These are phyloP conservation scores for Conus betulinus DNA, from an alignment of 1,140 invertebrate species.

Conservation along the genomic window DNA sequence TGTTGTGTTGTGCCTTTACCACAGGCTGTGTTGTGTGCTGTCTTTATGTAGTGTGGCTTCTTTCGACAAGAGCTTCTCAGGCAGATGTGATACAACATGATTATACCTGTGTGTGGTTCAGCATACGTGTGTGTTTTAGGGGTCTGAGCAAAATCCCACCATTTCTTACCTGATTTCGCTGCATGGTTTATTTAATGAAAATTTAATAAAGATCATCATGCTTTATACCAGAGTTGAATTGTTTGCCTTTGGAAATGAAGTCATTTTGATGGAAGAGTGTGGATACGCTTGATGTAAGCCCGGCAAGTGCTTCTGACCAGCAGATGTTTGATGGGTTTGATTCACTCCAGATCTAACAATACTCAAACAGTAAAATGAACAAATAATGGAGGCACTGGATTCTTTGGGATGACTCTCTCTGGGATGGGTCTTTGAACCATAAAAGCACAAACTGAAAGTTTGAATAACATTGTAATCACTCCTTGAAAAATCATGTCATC, in stretches of 20 bases:
- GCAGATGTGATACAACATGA: conserved; percentile 15
- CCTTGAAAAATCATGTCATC: too few relatives aligned
- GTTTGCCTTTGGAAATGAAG: neutral
- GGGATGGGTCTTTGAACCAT: too few relatives aligned
- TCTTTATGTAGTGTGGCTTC: conserved; percentile 10
- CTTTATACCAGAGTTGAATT: neutral
- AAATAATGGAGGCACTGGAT: too few relatives aligned
- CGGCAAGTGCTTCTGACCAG: too few relatives aligned
- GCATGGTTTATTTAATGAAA: conserved; percentile 2
- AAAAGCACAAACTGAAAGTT: too few relatives aligned
- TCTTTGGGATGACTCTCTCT: too few relatives aligned
- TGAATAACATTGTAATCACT: too few relatives aligned
- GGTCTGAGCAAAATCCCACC: conserved; percentile 21
- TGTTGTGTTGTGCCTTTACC: conserved; percentile 8
- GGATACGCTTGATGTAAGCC: neutral
- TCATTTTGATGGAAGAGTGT: neutral
- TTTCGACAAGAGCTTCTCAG: neutral
- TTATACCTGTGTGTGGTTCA: neutral
- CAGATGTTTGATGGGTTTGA: neutral
- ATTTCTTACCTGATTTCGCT: neutral
- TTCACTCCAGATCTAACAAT: too few relatives aligned
- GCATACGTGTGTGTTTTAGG: neutral
- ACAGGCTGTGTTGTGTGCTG: neutral
- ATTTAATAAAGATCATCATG: conserved; percentile 12
- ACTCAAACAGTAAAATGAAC: too few relatives aligned